These are phyloP conservation scores for Phoeniculus purpureus DNA, from an alignment of 2,797 vertebrate genomes.

Conservation along the genomic window DNA sequence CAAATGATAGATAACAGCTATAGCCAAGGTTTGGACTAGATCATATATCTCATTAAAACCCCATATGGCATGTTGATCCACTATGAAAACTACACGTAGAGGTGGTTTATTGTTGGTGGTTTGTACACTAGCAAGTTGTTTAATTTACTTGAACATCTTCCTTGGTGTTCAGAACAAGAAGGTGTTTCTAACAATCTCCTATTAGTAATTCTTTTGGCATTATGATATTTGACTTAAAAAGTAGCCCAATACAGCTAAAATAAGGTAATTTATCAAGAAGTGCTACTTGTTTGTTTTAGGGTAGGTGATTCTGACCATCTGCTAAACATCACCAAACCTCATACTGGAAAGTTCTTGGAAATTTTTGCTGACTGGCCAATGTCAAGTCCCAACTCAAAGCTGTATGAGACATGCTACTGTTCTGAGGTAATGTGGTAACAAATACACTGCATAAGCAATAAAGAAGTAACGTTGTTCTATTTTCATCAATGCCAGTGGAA, in stretches of 20 bases:
- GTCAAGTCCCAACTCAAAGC: background rate
- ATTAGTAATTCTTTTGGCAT: constrained; percentile 4
- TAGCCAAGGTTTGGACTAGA: background rate
- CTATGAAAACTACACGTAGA: background rate
- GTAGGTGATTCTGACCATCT: background rate
- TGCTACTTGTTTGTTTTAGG: background rate
- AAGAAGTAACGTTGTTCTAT: background rate
- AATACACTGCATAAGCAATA: background rate
- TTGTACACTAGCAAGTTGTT: constrained; percentile 19
- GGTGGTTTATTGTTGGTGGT: background rate
- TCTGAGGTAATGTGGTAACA: background rate
- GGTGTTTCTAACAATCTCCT: constrained; percentile 8
- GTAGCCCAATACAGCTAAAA: background rate
- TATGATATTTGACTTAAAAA: background rate
- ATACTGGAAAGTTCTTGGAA: background rate
- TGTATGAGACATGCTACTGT: background rate
- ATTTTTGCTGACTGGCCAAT: background rate
- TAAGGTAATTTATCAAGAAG: background rate
- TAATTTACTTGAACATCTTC: background rate
- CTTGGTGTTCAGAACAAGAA: background rate
- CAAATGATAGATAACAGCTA: background rate
- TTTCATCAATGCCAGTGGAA: background rate
- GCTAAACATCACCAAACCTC: background rate
- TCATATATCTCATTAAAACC: constrained; percentile 31
- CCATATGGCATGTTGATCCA: background rate